Evolutionary conservation across 2,113 vertebrate genomes (phyloP), one percentile per base, ranked within the genome.

Genomic region (Onychostruthus taczanowskii): DNA sequence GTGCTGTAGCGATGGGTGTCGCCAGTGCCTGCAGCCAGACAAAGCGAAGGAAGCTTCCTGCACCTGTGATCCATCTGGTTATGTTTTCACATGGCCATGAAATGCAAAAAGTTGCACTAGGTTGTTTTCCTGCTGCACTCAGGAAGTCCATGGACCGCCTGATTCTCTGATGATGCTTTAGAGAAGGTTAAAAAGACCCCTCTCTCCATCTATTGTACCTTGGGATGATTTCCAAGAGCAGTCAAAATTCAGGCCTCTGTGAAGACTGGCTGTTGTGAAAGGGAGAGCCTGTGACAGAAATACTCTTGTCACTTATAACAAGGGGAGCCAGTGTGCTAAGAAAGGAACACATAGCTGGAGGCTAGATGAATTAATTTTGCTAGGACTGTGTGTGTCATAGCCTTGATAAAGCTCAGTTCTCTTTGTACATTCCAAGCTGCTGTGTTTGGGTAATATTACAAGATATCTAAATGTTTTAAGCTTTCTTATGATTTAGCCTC

Each of bases 401-500:
- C 75, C 86, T 94, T 94, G 94, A 96, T 95, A 97, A 97, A 94
- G 49, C 86, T 95, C 70, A 43, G 55, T 86, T 92, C 76, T 84
- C 73, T 94, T 92, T 93, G 92, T 93, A 84, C 68, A 55, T 56
- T 81, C 76, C 69, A 75, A 89, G 56, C 79, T 91, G 86, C 89
- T 81, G 33, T 84, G 84, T 95, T 95, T 94, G 80, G 77, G 69
- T 84, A 87, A 88, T 81, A 88, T 88, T 86, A 77, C 68, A 95
- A 92, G 86, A 46, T 92, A 95, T 88, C 86, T 88, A 76, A 96
- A 95, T 89, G 59, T 93, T 97, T 97, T 78, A 75, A 79, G 64
- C 22, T 94, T 94, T 93, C 77, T 84, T 52, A 72, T 64, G 86
- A 70, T 83, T 63, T 89, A 89, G 47, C 46, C 55, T 92, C 39